Percentiles rank a stretch among this genome's conserved stretches.
phyloP scores from a whole-genome alignment of 2,113 vertebrate species.

The Strix aluco region DNA sequence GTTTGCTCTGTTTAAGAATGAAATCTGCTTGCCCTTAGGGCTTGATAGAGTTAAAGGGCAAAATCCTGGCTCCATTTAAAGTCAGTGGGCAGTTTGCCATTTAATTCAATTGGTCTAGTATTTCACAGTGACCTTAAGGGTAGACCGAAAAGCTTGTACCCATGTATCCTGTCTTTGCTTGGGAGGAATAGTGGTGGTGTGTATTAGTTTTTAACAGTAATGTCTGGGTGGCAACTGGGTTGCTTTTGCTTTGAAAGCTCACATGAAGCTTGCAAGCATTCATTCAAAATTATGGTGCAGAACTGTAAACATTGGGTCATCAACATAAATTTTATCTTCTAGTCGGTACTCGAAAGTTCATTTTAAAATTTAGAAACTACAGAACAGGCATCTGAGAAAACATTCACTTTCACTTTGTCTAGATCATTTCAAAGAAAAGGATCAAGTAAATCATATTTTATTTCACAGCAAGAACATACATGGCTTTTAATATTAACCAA shows the following conservation, averaged over 20 bases:
- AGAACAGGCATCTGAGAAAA: neutral
- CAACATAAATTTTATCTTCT: neutral
- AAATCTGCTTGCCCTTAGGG: constrained; percentile 40
- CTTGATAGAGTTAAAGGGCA: constrained; percentile 33
- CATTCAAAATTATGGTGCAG: neutral
- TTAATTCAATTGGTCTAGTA: constrained; percentile 56
- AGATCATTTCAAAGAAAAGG: neutral
- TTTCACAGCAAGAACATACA: neutral
- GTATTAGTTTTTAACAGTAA: neutral
- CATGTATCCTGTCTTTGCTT: neutral
- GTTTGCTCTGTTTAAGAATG: neutral
- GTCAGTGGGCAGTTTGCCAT: constrained; percentile 27
- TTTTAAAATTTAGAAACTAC: neutral
- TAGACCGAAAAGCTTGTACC: neutral
- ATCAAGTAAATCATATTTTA: neutral
- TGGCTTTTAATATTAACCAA: neutral
- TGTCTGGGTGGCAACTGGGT: neutral
- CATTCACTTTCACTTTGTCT: neutral
- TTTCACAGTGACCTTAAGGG: constrained; percentile 37
- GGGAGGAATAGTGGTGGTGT: neutral
- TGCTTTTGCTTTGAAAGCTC: neutral
- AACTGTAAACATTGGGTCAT: neutral
- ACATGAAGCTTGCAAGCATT: neutral
- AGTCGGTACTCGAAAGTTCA: neutral
- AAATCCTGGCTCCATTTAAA: constrained; percentile 46